Evolutionary conservation across 1,140 invertebrate genomes (phyloP), one percentile per base, ranked within the genome.

Genomic region (Eriocheir sinensis): DNA sequence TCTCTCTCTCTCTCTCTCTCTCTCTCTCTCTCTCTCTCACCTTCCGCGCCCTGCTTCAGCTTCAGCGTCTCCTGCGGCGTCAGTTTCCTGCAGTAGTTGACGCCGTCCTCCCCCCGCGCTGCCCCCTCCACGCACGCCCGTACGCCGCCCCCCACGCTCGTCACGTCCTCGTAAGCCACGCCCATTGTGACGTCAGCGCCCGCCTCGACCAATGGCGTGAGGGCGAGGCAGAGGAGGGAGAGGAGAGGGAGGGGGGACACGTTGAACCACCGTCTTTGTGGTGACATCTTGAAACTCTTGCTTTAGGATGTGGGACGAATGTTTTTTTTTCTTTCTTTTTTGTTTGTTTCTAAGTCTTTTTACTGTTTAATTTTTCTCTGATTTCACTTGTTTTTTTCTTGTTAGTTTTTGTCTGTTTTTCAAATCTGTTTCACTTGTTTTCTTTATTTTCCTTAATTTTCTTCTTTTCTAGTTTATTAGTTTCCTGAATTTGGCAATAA

Each of bases 51-150:
- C 30, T 48, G 40, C 38, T 93, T 94, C 89, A 94, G 83, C 0
- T 88, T 81, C 17, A 89, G 90, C 0, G n/a, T 34, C 4, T 86
- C 80, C 79, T 94, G 85, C 12, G 93, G 91, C 4, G 89, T 88
- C 79, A 94, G 88, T 0, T n/a, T 81, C 44, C 89, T 80, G 79
- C 95, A 95, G 89, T 95, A 95, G n/a, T 86, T 34, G 0, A 40
- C 53, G n/a, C 44, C 79, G 48, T 95, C 95, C 81, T 95, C 95
- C 0, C 95, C 95, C 30, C 72, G 34, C 0, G 95, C 89, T 0
- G 0, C 32, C 0, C 90, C 93, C n/a, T 94, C 92, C 80, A 53
- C 89, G 27, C 90, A 88, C 32, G 72, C 36, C 32, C 91, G 89
- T 0, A 88, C 92, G 34, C 85, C 60, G 15, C 89, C 95, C 44